Base-by-base conservation (phyloP, 2,797 vertebrate genomes). In the Sebastes ruberrimus region DNA sequence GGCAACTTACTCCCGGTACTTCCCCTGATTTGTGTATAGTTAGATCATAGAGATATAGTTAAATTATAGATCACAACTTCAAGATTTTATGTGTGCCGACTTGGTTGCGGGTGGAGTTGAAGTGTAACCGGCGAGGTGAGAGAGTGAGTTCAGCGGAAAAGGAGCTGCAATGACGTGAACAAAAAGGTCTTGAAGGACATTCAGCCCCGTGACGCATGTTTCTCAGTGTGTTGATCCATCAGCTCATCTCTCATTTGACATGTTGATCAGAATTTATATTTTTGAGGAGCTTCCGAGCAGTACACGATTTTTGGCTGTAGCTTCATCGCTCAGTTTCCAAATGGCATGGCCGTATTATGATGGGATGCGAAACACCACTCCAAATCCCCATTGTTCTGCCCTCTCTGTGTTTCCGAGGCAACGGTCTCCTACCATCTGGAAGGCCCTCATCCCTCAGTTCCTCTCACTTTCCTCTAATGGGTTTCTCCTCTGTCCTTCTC, bases 351-450 rank as follows among this genome's bases (percentile, higher is more conserved):
- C 38, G 57, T 81, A 86, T 92, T 87, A 88, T 89, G 92, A 93
- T 86, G 93, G 84, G 90, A 92, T 90, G 86, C 57, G 52, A 91
- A 91, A 89, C 88, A 76, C 85, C 91, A 92, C 91, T 94, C 93
- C 91, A 94, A 93, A 95, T 94, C 93, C 92, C 90, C 93, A 94
- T 95, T 95, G 95, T 95, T 95, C 94, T 95, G 94, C 89, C 91
- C 94, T 93, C 92, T 95, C 92, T 80, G 90, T 92, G 95, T 96
- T 96, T 92, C 95, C 94, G 89, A 92, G 94, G 95, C 94, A 96
- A 95, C 95, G 89, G 92, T 88, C 93, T 94, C 88, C 92, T 78
- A 90, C 95, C 94, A 95, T 95, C 95, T 94, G 92, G 90, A 91
- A 91, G 93, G 92, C 89, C 92, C 92, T 92, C 90, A 89, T 94